A percentile compares a stretch with the other conserved stretches of the same genome.
Evolutionary conservation across 1,140 invertebrate species (phyloP).

Genomic region (Zelostemma sp.): DNA sequence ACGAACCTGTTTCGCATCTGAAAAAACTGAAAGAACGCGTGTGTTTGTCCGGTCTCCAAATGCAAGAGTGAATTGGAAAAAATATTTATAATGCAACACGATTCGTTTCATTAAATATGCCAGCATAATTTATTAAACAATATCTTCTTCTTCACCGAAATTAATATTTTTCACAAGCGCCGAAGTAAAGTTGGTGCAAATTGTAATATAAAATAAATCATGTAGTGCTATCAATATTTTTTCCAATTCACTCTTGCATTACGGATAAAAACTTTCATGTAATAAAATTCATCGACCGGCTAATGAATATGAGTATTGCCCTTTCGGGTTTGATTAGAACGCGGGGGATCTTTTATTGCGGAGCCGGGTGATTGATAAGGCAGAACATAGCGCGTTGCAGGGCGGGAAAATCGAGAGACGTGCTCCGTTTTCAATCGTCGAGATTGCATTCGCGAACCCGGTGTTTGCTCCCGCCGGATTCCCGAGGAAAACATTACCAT

Average conservation of each 20-base stretch:
- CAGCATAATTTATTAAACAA: too few species aligned
- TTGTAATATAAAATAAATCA: too few species aligned
- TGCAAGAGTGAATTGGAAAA: too few species aligned
- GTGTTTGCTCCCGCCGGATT: not conserved
- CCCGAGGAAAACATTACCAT: slow-evolving; percentile 11
- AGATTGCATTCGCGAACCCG: slow-evolving; percentile 1
- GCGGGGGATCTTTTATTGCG: slow-evolving; percentile 16
- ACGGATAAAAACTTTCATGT: slow-evolving; percentile 29
- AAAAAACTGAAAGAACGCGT: too few species aligned
- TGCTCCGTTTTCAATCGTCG: slow-evolving; percentile 5
- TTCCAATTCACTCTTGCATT: too few species aligned
- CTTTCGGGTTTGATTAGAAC: slow-evolving; percentile 14
- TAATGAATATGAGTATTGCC: slow-evolving; percentile 12
- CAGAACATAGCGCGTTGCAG: not conserved
- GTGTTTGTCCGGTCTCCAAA: too few species aligned
- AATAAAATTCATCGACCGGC: slow-evolving; percentile 22
- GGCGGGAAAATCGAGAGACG: not conserved
- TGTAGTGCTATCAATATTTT: too few species aligned
- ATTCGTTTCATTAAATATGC: too few species aligned
- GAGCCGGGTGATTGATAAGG: slow-evolving; percentile 12
- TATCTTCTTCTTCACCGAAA: too few species aligned
- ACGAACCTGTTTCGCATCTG: too few species aligned
- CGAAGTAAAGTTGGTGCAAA: too few species aligned
- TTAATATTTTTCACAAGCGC: slow-evolving; percentile 8
- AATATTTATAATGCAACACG: too few species aligned